These are phyloP conservation scores for Rotaria macrura DNA, from an alignment of 2,888 invertebrate species.

Conservation along the genomic window DNA sequence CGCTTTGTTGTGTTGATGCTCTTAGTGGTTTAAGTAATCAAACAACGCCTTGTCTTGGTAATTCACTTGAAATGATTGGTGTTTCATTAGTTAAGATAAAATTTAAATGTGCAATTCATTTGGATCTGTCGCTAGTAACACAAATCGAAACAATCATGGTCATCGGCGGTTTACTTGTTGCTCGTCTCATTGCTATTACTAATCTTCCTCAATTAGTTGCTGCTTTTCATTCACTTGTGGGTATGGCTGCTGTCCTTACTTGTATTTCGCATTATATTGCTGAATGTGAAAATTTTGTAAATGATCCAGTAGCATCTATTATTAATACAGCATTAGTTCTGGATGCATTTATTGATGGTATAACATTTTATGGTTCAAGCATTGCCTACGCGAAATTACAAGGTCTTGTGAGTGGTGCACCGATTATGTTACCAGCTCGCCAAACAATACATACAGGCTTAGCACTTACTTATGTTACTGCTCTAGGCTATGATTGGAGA, in stretches of 20 bases:
- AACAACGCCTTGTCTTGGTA: slow-evolving; percentile 68
- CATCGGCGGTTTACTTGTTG: slow-evolving; percentile 60
- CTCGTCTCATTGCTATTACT: not conserved
- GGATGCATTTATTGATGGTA: slow-evolving; percentile 77
- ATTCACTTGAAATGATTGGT: slow-evolving; percentile 75
- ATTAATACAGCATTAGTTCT: slow-evolving; percentile 72
- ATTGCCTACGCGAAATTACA: slow-evolving; percentile 82
- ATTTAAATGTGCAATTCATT: slow-evolving; percentile 59
- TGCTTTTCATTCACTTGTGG: slow-evolving; percentile 71
- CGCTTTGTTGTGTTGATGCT: slow-evolving; percentile 76
- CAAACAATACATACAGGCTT: slow-evolving; percentile 66
- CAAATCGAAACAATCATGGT: slow-evolving; percentile 70
- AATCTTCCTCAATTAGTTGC: slow-evolving; percentile 80
- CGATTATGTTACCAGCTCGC: slow-evolving; percentile 68
- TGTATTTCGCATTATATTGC: slow-evolving; percentile 73
- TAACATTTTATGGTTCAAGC: slow-evolving; percentile 75
- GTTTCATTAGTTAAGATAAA: slow-evolving; percentile 53
- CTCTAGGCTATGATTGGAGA: slow-evolving; percentile 61
- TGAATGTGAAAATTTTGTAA: slow-evolving; percentile 63
- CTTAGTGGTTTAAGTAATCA: slow-evolving; percentile 74
- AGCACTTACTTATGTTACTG: slow-evolving; percentile 62
- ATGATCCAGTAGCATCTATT: slow-evolving; percentile 63
- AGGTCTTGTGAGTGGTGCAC: slow-evolving; percentile 65
- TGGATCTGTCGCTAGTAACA: slow-evolving; percentile 62
- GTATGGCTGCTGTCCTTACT: slow-evolving; percentile 73